Percentiles rank a stretch among this genome's conserved stretches.
phyloP scores from a whole-genome alignment of 2,888 invertebrate genomes.

The Clusia tigrina region DNA sequence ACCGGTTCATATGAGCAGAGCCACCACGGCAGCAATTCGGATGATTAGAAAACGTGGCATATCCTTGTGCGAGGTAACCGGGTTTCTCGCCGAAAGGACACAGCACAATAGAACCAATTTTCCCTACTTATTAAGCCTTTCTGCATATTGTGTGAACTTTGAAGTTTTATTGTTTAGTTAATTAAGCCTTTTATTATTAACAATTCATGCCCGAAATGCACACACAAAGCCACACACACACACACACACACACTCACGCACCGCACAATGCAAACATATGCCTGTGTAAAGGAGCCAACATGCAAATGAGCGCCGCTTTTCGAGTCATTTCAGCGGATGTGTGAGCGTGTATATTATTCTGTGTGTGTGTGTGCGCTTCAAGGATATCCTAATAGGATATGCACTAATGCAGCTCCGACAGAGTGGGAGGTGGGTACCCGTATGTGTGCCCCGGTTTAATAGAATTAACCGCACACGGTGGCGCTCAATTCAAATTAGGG shows the following conservation, averaged over 20 bases:
- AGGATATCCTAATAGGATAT: constrained; percentile 42
- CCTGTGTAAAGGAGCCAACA: constrained; percentile 26
- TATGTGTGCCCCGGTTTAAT: constrained; percentile 29
- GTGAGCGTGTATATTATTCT: constrained; percentile 6
- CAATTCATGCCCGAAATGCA: constrained; percentile 43
- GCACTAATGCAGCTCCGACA: constrained; percentile 51
- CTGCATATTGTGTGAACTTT: constrained; percentile 28
- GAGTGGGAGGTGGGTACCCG: too few relatives aligned
- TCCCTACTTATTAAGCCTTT: too few relatives aligned
- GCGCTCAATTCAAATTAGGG: constrained; percentile 24
- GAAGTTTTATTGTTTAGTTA: constrained; percentile 47
- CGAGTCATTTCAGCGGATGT: neutral
- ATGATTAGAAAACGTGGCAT: neutral
- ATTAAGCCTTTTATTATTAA: constrained; percentile 48
- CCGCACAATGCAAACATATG: constrained; percentile 19
- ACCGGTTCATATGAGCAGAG: neutral
- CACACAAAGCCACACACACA: constrained; percentile 32
- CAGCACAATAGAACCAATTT: too few relatives aligned
- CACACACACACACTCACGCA: constrained; percentile 24
- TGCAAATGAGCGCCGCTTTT: constrained; percentile 34
- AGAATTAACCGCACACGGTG: constrained; percentile 28
- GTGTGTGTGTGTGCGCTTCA: neutral
- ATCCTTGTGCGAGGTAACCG: too few relatives aligned
- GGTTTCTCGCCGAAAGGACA: too few relatives aligned
- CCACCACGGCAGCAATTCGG: neutral